These are phyloP conservation scores for Platichthys stellatus DNA, from an alignment of 2,113 vertebrate species.

Conservation along the genomic window DNA sequence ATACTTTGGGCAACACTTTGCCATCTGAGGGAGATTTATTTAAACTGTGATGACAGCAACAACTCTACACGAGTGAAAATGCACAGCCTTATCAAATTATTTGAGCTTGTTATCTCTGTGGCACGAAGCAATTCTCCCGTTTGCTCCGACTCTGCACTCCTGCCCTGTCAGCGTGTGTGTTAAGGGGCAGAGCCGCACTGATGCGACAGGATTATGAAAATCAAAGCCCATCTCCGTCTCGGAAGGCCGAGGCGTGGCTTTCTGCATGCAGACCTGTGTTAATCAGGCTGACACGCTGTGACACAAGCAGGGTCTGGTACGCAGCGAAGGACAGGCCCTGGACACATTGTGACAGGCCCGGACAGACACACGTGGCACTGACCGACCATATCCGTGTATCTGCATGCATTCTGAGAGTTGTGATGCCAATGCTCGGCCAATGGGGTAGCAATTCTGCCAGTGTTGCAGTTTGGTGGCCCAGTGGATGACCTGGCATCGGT, in stretches of 20 bases:
- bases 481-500: conserved; percentile 60
- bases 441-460: conserved; percentile 58
- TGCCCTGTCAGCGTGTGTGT: conserved; percentile 70
- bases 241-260: conserved; percentile 60
- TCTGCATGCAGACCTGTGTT: conserved; percentile 61
- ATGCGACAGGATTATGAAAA: conserved; percentile 79
- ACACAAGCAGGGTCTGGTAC: conserved; percentile 54
- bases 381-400: conserved; percentile 32
- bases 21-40: neutral
- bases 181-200: conserved; percentile 45
- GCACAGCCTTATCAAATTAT: conserved; percentile 32
- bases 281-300: conserved; percentile 70
- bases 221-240: conserved; percentile 70
- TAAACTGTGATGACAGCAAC: neutral
- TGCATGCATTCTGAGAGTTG: conserved; percentile 48
- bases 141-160: conserved; percentile 54
- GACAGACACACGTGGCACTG: conserved; percentile 61
- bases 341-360: conserved; percentile 61
- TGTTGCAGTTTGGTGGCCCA: conserved; percentile 61
- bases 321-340: conserved; percentile 50
- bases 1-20: neutral
- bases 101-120: conserved; percentile 51
- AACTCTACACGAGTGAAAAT: neutral
- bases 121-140: conserved; percentile 48
- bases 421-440: conserved; percentile 42